Evolutionary conservation across 2,888 invertebrate genomes (phyloP).

Genomic region (Nomada fabriciana): DNA sequence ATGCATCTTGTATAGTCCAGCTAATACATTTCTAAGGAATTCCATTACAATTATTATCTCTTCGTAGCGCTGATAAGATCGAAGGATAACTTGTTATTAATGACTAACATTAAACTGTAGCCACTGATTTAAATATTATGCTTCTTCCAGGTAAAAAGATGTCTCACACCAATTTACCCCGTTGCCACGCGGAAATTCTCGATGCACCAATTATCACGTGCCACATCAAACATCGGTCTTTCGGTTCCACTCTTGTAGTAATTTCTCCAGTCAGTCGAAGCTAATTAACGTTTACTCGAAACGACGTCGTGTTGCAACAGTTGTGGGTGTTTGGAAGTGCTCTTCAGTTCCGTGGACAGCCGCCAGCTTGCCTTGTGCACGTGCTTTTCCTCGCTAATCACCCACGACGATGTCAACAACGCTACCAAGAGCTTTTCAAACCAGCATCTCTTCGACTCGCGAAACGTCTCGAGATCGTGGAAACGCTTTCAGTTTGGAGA

Average conservation of each 20-base stretch:
- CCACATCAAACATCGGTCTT: too few relatives aligned
- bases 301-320: slow-evolving; percentile 27
- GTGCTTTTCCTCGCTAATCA: slow-evolving; percentile 48
- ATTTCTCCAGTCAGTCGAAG: background rate
- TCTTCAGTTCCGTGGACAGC: slow-evolving; percentile 19
- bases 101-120: too few relatives aligned
- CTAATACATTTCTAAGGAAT: too few relatives aligned
- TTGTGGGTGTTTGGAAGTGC: slow-evolving; percentile 12
- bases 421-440: slow-evolving; percentile 27
- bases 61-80: too few relatives aligned
- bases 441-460: slow-evolving; percentile 11
- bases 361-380: background rate
- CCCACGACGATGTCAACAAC: slow-evolving; percentile 32
- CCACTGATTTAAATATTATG: too few relatives aligned
- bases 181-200: too few relatives aligned
- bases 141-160: too few relatives aligned
- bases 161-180: too few relatives aligned
- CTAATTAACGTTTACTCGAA: slow-evolving; percentile 30
- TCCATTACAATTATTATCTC: too few relatives aligned
- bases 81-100: too few relatives aligned
- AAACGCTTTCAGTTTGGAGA: slow-evolving; percentile 32
- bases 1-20: too few relatives aligned
- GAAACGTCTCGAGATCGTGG: slow-evolving; percentile 18
- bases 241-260: background rate
- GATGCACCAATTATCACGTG: background rate